Percentiles rank a stretch among this genome's conserved stretches.
Evolutionary conservation across 2,797 vertebrate genomes (phyloP).

Genomic region (Chrosomus eos): DNA sequence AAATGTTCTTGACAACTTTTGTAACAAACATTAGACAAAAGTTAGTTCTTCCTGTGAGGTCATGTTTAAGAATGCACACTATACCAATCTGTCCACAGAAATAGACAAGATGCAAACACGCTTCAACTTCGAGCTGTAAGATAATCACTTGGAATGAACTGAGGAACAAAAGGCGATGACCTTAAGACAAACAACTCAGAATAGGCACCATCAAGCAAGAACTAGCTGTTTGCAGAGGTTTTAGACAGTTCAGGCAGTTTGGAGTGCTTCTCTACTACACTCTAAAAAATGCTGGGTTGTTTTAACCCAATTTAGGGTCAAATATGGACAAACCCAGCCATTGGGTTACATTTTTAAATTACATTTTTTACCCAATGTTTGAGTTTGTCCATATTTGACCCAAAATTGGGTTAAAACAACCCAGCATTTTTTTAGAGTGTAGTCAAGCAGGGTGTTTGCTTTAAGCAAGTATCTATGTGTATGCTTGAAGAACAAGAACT

Average conservation of each 20-base stretch:
- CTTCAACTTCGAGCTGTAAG: constrained; percentile 56
- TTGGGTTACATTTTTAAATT: too few relatives aligned
- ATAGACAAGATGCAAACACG: constrained; percentile 63
- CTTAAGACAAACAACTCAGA: constrained; percentile 61
- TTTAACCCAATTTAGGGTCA: too few relatives aligned
- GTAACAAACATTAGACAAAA: not conserved
- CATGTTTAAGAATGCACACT: constrained; percentile 17
- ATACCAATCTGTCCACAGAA: constrained; percentile 39
- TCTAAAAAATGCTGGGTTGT: too few relatives aligned
- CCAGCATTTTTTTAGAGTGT: too few relatives aligned
- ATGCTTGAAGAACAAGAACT: not conserved
- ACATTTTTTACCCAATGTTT: too few relatives aligned
- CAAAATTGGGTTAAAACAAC: too few relatives aligned
- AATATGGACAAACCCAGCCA: too few relatives aligned
- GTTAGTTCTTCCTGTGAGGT: constrained; percentile 5
- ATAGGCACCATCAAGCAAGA: constrained; percentile 61
- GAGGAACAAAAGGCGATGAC: constrained; percentile 67
- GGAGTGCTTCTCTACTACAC: constrained; percentile 74
- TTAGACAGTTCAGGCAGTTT: constrained; percentile 43
- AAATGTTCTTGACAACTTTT: not conserved
- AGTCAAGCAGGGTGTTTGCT: constrained; percentile 66
- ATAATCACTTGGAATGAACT: constrained; percentile 65
- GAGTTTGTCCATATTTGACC: too few relatives aligned
- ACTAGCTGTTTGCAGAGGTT: constrained; percentile 44
- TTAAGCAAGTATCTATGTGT: not conserved